Evolutionary conservation across 2,113 vertebrate genomes (phyloP), one percentile per base, ranked within the genome.

Genomic region (Triplophysa siluroides): DNA sequence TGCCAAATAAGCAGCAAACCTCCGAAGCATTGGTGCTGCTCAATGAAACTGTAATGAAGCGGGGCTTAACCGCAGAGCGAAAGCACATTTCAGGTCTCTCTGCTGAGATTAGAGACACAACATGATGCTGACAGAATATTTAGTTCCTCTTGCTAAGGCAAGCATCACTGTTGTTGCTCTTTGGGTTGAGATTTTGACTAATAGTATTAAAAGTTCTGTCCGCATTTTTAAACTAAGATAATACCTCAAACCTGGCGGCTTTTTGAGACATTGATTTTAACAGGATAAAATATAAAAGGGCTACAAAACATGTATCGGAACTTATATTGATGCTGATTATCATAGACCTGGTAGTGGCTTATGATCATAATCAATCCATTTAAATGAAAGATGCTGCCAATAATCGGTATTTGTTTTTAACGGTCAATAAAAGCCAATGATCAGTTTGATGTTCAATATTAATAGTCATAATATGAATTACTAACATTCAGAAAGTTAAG

Each of bases 11-110:
- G 68, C 68, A 72, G 67, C 23, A 24, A 33, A 21, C 41, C 56
- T 79, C 67, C 19, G 33, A 52, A 71, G 69, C 77, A 78, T 76
- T 70, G 18, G 41, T 61, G 67, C 45, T 58, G 70, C 64, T 75
- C 72, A 66, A 60, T 75, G 69, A 75, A 75, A 80, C 62, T 38
- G 66, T 73, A 75, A 74, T 80, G 54, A 67, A 65, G 61, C 45
- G 14, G 8, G 6, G 50, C n/a, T 16, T 38, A 61, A 64, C 56
- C 21, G 21, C 56, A 7, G 18, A 62, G 54, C 0, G 41, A 67
- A 62, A n/a, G 7, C 24, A 60, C 23, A 41, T 26, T 69, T 78
- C 65, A 45, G 19, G 29, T 33, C 52, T n/a, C 38, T 74, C 65
- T 6, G 77, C 78, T 52, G 78, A 71, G 58, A 71, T 76, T 63